Conservation (phyloP, 2,888 invertebrate species). For the Stratiomys singularior region DNA sequence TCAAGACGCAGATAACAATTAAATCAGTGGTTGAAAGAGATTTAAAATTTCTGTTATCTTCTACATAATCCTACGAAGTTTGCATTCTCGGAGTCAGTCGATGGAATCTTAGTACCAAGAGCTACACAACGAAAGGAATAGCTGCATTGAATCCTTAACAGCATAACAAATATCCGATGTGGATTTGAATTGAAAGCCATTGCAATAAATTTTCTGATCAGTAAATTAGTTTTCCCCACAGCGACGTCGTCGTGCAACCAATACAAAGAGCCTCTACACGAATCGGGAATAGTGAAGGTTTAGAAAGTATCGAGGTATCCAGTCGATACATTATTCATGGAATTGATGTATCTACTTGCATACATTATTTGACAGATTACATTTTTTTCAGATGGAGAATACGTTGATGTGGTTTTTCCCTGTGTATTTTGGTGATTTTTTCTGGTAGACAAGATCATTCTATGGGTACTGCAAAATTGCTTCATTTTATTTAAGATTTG, state of each 20-base stretch:
- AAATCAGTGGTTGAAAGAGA: background rate
- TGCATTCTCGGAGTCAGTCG: background rate
- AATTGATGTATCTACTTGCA: background rate
- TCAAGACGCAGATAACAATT: no score
- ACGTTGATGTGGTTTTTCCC: no score
- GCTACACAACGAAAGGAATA: background rate
- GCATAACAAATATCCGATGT: background rate
- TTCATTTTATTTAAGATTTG: no score
- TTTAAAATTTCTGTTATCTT: background rate
- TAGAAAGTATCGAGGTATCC: background rate
- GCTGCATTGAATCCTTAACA: slow-evolving; percentile 12
- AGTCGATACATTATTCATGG: background rate
- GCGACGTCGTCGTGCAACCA: background rate
- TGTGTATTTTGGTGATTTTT: no score
- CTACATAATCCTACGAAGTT: background rate
- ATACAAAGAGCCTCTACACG: background rate
- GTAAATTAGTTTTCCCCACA: slow-evolving; percentile 29
- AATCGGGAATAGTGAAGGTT: background rate
- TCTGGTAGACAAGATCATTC: no score
- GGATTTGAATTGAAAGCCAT: slow-evolving; percentile 15
- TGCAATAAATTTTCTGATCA: slow-evolving; percentile 8
- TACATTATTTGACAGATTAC: no score
- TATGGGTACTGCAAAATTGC: no score
- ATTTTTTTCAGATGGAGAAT: no score
- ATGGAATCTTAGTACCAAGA: background rate